Base-by-base conservation (phyloP, 2,113 vertebrate species). In the Sander vitreus region DNA sequence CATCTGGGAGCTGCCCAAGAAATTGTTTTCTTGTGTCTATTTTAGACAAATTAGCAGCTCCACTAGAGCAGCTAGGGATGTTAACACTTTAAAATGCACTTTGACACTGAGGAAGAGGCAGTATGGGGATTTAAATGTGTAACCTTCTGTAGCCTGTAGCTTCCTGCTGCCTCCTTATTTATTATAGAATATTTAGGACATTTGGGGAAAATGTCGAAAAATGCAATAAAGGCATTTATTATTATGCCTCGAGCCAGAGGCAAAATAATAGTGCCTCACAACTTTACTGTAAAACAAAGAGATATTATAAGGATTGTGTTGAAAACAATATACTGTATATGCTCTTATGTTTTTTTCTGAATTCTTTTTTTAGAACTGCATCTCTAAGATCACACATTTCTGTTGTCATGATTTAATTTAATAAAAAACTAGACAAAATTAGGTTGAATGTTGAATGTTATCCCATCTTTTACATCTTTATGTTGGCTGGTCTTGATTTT, bases 41-140 rank as follows among this genome's bases (percentile, higher is more conserved):
- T 83, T 83, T 71, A 18, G 53, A 68, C 66, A 77, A 89, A 90
- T 90, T 85, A 86, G 60, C 64, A 73, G 85, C 85, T 90, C 73
- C 77, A 80, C 55, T 85, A 82, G 66, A 92, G 89, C 81, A 62
- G 76, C 13, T 55, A 25, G 58, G 45, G 45, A 45, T 36, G 54
- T 10, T 85, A 80, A 86, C 81, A 59, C 64, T 84, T 75, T 92
- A 84, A 90, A 88, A 85, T 83, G 76, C 80, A 86, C 91, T 79
- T 54, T 76, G 74, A 71, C 68, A 62, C 63, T 7, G 50, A 79
- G 27, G 65, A 82, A 85, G 54, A 75, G 30, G 57, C 6, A 5
- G 6, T 12, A 1, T 43, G 36, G 43, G 33, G 23, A 55, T 78
- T 81, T 2, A 68, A 54, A 83, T 68, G 0, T 74, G 53, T 53